Conservation (phyloP, 2,888 invertebrate species). For the Monopis laevigella region DNA sequence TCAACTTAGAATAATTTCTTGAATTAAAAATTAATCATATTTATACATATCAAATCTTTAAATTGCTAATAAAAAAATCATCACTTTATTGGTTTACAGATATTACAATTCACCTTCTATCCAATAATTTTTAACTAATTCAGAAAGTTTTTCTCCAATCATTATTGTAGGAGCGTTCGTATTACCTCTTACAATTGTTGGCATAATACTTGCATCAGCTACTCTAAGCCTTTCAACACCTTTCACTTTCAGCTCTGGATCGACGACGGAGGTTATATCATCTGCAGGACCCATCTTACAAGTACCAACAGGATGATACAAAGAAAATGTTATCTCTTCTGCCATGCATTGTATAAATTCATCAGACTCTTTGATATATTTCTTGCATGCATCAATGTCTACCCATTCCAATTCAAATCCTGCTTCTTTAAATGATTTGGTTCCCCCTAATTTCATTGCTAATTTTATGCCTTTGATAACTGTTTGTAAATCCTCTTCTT, state of each 20-base stretch:
- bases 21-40: too few species aligned
- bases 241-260: slow-evolving; percentile 62
- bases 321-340: slow-evolving; percentile 40
- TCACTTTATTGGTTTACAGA: too few species aligned
- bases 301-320: slow-evolving; percentile 78
- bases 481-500: slow-evolving; percentile 57
- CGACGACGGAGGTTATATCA: slow-evolving; percentile 60
- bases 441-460: slow-evolving; percentile 28
- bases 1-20: too few species aligned
- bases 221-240: slow-evolving; percentile 64
- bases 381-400: slow-evolving; percentile 34
- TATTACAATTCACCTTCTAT: too few species aligned
- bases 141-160: slow-evolving; percentile 74
- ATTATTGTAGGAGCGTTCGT: slow-evolving; percentile 71
- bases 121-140: slow-evolving; percentile 70
- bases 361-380: slow-evolving; percentile 28
- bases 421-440: slow-evolving; percentile 29
- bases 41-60: too few species aligned
- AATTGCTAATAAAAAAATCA: too few species aligned
- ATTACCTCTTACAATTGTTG: slow-evolving; percentile 68
- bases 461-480: slow-evolving; percentile 28
- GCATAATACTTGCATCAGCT: slow-evolving; percentile 75
- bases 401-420: slow-evolving; percentile 36
- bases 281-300: slow-evolving; percentile 67
- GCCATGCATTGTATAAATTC: slow-evolving; percentile 32